phyloP scores from a whole-genome alignment of 2,113 vertebrate species.

The Cervus canadensis region DNA sequence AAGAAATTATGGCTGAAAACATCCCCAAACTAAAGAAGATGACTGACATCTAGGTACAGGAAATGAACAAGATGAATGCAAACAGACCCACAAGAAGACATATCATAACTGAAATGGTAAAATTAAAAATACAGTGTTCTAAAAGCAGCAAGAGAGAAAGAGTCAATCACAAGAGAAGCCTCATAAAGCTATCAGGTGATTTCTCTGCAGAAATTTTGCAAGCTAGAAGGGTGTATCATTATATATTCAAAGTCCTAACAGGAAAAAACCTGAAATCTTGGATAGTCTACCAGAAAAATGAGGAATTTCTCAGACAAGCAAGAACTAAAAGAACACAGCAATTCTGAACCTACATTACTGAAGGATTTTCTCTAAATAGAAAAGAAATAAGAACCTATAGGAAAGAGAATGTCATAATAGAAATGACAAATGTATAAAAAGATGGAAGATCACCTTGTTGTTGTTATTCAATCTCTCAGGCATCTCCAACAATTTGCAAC shows the following conservation, averaged over 20 bases:
- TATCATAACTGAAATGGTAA: neutral
- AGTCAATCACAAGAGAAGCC: neutral
- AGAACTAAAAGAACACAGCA: neutral
- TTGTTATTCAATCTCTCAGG: neutral
- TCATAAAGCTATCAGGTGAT: neutral
- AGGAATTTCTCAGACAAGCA: neutral
- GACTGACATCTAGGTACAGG: neutral
- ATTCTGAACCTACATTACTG: neutral
- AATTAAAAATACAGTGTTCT: neutral
- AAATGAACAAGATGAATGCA: neutral
- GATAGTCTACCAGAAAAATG: neutral
- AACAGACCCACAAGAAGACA: neutral
- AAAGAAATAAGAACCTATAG: neutral
- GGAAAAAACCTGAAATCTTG: neutral
- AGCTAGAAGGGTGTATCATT: neutral
- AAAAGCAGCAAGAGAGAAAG: neutral
- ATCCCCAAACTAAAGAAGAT: neutral
- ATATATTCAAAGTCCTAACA: neutral
- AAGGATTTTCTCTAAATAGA: neutral
- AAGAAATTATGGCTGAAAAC: neutral
- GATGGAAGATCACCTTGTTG: neutral
- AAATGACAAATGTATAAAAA: neutral
- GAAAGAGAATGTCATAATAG: neutral
- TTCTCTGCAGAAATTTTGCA: neutral
- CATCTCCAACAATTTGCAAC: neutral